Base-by-base conservation (phyloP, 2,797 vertebrate species). In the Sandelia bainsii region DNA sequence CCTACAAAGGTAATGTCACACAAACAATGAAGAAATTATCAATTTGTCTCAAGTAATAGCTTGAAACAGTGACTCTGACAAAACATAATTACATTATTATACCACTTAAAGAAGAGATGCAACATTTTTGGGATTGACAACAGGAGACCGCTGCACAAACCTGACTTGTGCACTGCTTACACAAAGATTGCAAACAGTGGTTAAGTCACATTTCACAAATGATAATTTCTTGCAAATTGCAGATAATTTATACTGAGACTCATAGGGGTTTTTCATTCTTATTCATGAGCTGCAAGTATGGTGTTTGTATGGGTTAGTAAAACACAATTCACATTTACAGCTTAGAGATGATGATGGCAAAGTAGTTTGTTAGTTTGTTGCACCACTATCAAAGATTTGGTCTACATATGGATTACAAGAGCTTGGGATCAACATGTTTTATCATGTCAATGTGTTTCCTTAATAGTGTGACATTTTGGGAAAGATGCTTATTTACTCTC, bases 311-410 rank as follows among this genome's bases (percentile, higher is more conserved):
- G 53, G 17, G 22, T 53, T 27, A 60, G 14, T 42, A 8, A 42
- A 72, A 53, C 22, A 8, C 34, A 25, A 37, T 46, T 45, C 10
- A 64, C 3, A 37, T 51, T 39, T 8, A 46, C n/a, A 58, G 5
- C 14, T 59, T 22, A 45, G 13, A 17, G 27, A n/a, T 14, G 7
- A 19, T 29, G 6, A 37, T 39, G 34, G 8, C 9, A 11, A 53
- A 69, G 6, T 8, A 22, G 32, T 48, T 1, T n/a, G n/a, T n/a
- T n/a, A n/a, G n/a, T 46, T 45, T 19, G 5, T 51, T 53, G 34
- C 51, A 29, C 25, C 17, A 60, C 16, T 37, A 16, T 64, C 34
- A 65, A 7, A 53, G 16, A 57, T 42, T 19, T 59, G n/a, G 34
- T 20, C 19, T 32, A 39, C 12, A 25, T 67, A 51, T 32, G 34